Percentiles rank a stretch among this genome's conserved stretches.
Evolutionary conservation across 1,140 invertebrate species (phyloP).

Genomic region (Pteromalus puparum): DNA sequence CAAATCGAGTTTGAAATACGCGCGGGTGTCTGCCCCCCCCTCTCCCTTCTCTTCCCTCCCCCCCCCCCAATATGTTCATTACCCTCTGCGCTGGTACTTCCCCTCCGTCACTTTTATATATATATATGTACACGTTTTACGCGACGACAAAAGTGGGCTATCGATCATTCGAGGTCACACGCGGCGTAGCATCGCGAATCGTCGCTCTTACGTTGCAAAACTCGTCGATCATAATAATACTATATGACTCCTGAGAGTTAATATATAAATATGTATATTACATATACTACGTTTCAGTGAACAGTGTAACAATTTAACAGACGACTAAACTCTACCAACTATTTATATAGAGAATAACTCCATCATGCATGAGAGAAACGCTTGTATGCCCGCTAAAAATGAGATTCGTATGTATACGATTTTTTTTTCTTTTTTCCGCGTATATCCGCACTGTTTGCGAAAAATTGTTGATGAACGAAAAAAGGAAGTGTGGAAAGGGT

Average conservation of each 20-base stretch:
- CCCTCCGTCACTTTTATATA: neutral
- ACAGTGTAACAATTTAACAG: neutral
- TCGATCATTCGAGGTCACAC: constrained; percentile 59
- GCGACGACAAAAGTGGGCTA: constrained; percentile 59
- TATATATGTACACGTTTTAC: neutral
- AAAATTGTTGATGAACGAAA: constrained; percentile 24
- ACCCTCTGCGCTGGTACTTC: neutral
- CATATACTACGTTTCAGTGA: neutral
- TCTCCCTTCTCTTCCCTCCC: neutral
- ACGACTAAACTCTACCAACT: neutral
- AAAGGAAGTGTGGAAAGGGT: neutral
- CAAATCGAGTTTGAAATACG: constrained; percentile 53
- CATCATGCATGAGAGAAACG: neutral
- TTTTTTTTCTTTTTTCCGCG: no score
- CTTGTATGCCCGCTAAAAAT: neutral
- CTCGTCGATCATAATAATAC: neutral
- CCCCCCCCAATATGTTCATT: neutral
- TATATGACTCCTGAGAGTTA: neutral
- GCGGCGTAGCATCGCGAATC: constrained; percentile 51
- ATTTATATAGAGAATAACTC: neutral
- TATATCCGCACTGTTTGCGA: no score
- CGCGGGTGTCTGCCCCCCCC: constrained; percentile 36
- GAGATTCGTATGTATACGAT: neutral
- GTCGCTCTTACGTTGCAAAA: constrained; percentile 8
- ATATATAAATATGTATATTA: neutral